Base-by-base conservation (phyloP, 2,113 vertebrate genomes). In the Phrynosoma platyrhinos region DNA sequence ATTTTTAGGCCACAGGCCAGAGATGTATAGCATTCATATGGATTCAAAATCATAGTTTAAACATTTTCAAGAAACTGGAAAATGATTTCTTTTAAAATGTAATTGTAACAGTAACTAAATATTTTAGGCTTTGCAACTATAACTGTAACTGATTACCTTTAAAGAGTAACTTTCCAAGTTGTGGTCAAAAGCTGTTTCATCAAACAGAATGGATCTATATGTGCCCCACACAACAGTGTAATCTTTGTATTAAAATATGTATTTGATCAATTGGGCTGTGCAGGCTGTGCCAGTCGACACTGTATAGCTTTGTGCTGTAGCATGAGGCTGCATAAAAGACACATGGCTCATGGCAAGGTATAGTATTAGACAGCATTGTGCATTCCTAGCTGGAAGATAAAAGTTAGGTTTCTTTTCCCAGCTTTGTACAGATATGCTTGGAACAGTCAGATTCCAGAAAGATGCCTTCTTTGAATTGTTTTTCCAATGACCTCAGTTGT, bases 371-470 rank as follows among this genome's bases (percentile, higher is more conserved):
- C n/a, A 27, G 74, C 13, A 18, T 53, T 75, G 30, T 12, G 14
- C 40, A 88, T 88, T 83, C 76, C 21, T 75, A 36, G 40, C 21
- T 66, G 40, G 62, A 30, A 83, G 42, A 83, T 27, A 77, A 77
- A 58, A 52, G 30, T 68, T 68, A 77, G 62, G 21, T 62, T 68
- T 83, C 30, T 83, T 79, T 40, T 5, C 8, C 30, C 64, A 55
- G 36, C 76, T 79, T 83, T 77, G 42, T 53, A 40, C n/a, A 71
- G 77, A 83, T 87, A 66, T 69, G 64, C 47, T 55, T 79, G 32
- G 83, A 81, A 88, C 71, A 36, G 72, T 83, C 87, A 90, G 58
- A 42, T 78, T 78, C 87, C 52, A 69, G 62, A 83, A 88, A 32
- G 16, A 83, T 27, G 32, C 25, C 14, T 66, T 68, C 55, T 76